A percentile compares a stretch with the other conserved stretches of the same genome.
These are phyloP conservation scores for Orthonevra nobilis DNA, from an alignment of 2,888 invertebrate species.

Conservation along the genomic window DNA sequence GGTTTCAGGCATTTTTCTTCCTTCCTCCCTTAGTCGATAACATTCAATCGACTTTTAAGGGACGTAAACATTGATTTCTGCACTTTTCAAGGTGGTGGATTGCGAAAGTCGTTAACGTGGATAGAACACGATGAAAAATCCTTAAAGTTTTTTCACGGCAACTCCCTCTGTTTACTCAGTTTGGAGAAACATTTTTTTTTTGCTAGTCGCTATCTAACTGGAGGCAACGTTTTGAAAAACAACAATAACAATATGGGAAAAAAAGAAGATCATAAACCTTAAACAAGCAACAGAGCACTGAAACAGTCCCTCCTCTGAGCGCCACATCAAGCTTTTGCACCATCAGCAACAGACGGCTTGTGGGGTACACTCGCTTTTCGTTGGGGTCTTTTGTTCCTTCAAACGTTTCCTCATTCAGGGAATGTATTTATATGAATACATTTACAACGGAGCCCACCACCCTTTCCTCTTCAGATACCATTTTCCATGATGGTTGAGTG, in stretches of 20 bases:
- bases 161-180: conserved; percentile 11
- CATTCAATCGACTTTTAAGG: conserved; percentile 42
- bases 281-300: conserved; percentile 59
- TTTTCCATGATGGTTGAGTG: conserved; percentile 30
- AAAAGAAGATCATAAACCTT: conserved; percentile 53
- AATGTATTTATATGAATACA: conserved; percentile 44
- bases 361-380: conserved; percentile 26
- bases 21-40: background rate
- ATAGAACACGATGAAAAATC: conserved; percentile 40
- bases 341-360: conserved; percentile 48
- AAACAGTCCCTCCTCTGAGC: background rate
- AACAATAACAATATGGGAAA: background rate
- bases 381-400: conserved; percentile 47
- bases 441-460: conserved; percentile 11
- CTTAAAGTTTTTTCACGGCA: conserved; percentile 38
- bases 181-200: too few relatives aligned
- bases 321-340: background rate
- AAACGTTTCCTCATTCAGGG: conserved; percentile 60
- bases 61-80: conserved; percentile 59
- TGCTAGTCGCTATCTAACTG: background rate
- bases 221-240: conserved; percentile 6
- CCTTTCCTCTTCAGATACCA: conserved; percentile 13
- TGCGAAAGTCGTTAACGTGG: conserved; percentile 29
- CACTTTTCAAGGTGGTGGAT: conserved; percentile 53
- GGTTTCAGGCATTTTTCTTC: background rate